Evolutionary conservation across 2,888 invertebrate species (phyloP).

Genomic region (Xylota segnis): DNA sequence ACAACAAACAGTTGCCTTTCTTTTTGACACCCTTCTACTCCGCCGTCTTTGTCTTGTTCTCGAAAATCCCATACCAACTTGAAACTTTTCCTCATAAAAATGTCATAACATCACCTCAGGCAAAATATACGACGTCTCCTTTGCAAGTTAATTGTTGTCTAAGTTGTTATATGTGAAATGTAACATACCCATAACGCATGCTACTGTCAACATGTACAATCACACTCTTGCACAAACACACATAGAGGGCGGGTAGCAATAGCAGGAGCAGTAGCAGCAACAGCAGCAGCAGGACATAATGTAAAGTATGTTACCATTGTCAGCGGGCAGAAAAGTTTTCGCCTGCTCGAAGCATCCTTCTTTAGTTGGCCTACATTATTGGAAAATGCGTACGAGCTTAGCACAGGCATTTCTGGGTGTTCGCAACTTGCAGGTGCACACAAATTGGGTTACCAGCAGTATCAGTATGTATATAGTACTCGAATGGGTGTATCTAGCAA

Average conservation of each 20-base stretch:
- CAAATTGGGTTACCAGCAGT: background rate
- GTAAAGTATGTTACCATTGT: constrained; percentile 31
- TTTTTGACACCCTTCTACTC: background rate
- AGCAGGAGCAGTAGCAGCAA: background rate
- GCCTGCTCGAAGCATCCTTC: constrained; percentile 2
- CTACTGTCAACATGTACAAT: constrained; percentile 23
- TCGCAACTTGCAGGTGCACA: constrained; percentile 9
- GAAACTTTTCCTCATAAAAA: constrained; percentile 69
- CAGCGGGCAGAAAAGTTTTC: constrained; percentile 17
- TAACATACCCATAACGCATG: constrained; percentile 32
- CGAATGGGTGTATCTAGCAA: constrained; percentile 33
- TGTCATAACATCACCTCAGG: constrained; percentile 67
- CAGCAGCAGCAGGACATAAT: background rate
- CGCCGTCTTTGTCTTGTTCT: background rate
- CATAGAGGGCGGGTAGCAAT: background rate
- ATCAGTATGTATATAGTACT: background rate
- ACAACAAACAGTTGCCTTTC: background rate
- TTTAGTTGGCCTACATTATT: constrained; percentile 41
- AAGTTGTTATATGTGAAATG: constrained; percentile 49
- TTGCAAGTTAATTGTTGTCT: constrained; percentile 64
- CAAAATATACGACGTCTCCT: constrained; percentile 55
- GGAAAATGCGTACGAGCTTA: constrained; percentile 15
- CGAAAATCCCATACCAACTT: constrained; percentile 49
- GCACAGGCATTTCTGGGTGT: background rate
- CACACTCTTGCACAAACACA: background rate